A percentile compares a stretch with the other conserved stretches of the same genome.
phyloP scores from a whole-genome alignment of 92 coral and sea anemone genomes.

The Metridium senile region DNA sequence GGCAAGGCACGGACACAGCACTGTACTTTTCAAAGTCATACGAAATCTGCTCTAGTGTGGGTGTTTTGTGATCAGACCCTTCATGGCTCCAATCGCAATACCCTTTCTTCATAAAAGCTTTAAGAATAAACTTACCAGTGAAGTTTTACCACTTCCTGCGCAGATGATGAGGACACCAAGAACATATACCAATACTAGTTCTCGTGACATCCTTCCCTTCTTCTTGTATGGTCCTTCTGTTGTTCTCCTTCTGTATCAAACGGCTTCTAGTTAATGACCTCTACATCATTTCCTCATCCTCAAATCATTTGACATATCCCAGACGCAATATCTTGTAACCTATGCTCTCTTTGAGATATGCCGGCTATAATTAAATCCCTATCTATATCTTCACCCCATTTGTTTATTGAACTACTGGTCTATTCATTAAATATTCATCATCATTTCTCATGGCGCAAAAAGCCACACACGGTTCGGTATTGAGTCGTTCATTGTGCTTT shows the following conservation, averaged over 20 bases:
- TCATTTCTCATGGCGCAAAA: not conserved
- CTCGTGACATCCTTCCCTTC: not conserved
- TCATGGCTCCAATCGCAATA: no score
- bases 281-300: not conserved
- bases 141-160: not conserved
- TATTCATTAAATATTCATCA: not conserved
- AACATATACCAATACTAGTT: not conserved
- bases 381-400: not conserved
- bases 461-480: not conserved
- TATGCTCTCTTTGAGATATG: not conserved
- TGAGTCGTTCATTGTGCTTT: not conserved
- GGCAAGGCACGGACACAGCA: no score
- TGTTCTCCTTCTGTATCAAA: no score
- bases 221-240: no score
- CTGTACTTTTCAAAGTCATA: no score
- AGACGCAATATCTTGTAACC: constrained; percentile 1
- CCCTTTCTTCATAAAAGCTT: no score
- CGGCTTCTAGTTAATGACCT: not conserved
- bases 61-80: no score
- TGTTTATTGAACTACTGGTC: not conserved
- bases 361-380: not conserved
- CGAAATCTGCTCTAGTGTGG: no score
- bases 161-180: not conserved
- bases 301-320: not conserved
- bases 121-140: not conserved